Conservation (phyloP, 2,888 invertebrate genomes). For the Plagodis dolabraria region DNA sequence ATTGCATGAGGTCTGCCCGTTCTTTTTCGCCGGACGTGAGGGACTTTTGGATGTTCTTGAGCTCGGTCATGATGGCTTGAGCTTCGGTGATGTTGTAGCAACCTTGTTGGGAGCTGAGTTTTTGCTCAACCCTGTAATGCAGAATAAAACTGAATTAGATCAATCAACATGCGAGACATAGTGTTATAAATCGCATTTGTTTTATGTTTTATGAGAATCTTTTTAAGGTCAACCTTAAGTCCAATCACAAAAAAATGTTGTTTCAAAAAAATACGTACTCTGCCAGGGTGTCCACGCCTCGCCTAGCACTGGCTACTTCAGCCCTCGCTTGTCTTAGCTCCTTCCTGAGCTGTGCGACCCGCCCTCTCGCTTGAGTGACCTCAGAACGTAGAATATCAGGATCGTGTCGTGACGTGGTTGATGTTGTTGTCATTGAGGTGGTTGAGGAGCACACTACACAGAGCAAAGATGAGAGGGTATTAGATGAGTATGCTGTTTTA, state of each 20-base stretch:
- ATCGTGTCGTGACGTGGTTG: slow-evolving; percentile 96
- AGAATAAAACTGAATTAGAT: slow-evolving; percentile 17
- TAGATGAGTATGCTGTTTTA: too few species aligned
- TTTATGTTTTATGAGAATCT: too few species aligned
- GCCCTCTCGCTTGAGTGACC: slow-evolving; percentile 93
- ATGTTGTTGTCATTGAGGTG: slow-evolving; percentile 88
- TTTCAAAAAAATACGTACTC: slow-evolving; percentile 86
- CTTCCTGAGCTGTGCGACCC: slow-evolving; percentile 94
- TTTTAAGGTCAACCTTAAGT: too few species aligned
- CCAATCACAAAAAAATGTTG: too few species aligned
- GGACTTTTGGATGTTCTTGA: slow-evolving; percentile 96
- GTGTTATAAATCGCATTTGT: too few species aligned
- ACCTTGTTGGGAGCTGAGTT: slow-evolving; percentile 92
- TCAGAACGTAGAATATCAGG: slow-evolving; percentile 97
- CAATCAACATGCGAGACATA: too few species aligned
- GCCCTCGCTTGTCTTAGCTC: slow-evolving; percentile 96
- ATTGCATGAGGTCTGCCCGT: slow-evolving; percentile 96
- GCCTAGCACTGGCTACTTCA: slow-evolving; percentile 95
- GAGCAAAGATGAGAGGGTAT: not conserved
- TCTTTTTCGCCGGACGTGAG: slow-evolving; percentile 96
- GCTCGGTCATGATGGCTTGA: slow-evolving; percentile 97
- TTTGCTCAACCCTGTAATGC: slow-evolving; percentile 92
- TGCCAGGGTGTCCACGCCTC: slow-evolving; percentile 96
- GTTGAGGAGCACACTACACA: slow-evolving; percentile 92
- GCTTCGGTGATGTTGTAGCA: slow-evolving; percentile 97